Evolutionary conservation across 2,888 invertebrate species (phyloP).

Genomic region (Cylindroiulus punctatus): DNA sequence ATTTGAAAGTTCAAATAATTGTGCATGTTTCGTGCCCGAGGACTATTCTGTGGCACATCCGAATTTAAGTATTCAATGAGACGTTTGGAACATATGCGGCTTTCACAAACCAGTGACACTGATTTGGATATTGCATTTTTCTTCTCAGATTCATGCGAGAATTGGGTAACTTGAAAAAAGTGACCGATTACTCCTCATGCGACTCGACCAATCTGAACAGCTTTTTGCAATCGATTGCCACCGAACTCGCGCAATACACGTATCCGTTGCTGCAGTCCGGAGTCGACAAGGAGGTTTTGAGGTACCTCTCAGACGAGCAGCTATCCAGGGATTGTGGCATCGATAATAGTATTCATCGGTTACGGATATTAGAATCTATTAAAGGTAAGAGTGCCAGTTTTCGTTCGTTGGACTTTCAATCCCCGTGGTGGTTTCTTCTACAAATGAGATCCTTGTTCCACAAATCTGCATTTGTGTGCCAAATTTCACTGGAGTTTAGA

Average conservation of each 20-base stretch:
- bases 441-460: neutral
- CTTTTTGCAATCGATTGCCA: slow-evolving; percentile 83
- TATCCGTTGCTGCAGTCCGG: slow-evolving; percentile 96
- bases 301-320: slow-evolving; percentile 87
- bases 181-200: slow-evolving; percentile 95
- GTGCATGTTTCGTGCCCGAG: too few relatives aligned
- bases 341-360: slow-evolving; percentile 91
- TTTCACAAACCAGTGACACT: neutral
- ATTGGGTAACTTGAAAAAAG: slow-evolving; percentile 89
- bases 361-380: slow-evolving; percentile 88
- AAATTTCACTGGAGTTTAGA: neutral
- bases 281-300: slow-evolving; percentile 88
- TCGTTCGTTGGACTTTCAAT: neutral
- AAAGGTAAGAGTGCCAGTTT: slow-evolving; percentile 70
- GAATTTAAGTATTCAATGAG: too few relatives aligned
- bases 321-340: slow-evolving; percentile 90
- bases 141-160: slow-evolving; percentile 84
- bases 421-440: neutral
- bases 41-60: too few relatives aligned
- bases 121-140: neutral
- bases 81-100: too few relatives aligned
- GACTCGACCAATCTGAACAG: slow-evolving; percentile 90
- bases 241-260: slow-evolving; percentile 94
- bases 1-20: too few relatives aligned
- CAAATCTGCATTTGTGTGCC: neutral